Percentiles rank a stretch among this genome's conserved stretches.
These are phyloP conservation scores for Hassar affinis DNA, from an alignment of 2,113 vertebrate genomes.

Conservation along the genomic window DNA sequence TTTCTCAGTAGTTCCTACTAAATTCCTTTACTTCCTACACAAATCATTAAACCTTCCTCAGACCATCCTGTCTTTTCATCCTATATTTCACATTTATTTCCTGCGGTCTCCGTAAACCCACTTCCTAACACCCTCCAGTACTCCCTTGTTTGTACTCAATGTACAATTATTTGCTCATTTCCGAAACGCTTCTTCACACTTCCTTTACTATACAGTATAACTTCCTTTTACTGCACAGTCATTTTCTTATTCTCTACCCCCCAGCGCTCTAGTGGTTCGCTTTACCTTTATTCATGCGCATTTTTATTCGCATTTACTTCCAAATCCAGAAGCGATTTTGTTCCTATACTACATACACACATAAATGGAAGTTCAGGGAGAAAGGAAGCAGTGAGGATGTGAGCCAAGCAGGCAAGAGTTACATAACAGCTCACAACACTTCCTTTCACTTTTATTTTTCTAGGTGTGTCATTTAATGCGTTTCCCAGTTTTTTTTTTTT, in stretches of 20 bases:
- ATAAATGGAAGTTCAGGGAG: neutral
- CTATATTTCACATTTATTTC: neutral
- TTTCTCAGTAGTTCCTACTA: neutral
- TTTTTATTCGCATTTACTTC: no score
- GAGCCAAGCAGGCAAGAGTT: slow-evolving; percentile 21
- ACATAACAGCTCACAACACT: slow-evolving; percentile 28
- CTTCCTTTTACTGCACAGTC: neutral
- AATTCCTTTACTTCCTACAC: neutral
- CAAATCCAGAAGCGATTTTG: neutral
- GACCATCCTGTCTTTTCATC: neutral
- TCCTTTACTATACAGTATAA: neutral
- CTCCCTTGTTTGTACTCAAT: no score
- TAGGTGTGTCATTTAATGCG: slow-evolving; percentile 5
- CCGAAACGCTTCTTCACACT: neutral
- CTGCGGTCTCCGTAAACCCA: neutral
- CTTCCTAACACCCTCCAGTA: neutral
- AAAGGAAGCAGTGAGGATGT: neutral
- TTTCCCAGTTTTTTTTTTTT: neutral
- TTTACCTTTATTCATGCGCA: neutral
- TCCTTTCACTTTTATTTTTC: slow-evolving; percentile 15
- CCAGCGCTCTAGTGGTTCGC: neutral
- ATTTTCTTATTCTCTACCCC: neutral
- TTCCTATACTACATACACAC: neutral
- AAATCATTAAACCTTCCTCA: neutral
- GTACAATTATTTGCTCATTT: neutral